Evolutionary conservation across 2,888 invertebrate species (phyloP).

Genomic region (Dichetophora obliterata): DNA sequence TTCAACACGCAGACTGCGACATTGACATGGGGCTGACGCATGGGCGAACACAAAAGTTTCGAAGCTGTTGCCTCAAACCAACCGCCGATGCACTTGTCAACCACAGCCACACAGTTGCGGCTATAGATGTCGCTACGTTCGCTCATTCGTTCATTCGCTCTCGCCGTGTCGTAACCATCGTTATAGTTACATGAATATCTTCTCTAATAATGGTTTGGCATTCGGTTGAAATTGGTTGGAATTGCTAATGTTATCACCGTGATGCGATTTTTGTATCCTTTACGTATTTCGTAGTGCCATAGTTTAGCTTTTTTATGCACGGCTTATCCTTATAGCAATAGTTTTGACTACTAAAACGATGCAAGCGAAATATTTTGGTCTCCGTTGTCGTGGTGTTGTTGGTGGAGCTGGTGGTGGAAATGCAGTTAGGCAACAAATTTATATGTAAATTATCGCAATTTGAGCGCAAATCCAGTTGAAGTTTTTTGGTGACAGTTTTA

Average conservation of each 20-base stretch:
- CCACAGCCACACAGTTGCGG: conserved; percentile 31
- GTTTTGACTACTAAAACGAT: conserved; percentile 7
- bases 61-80: background rate
- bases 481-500: conserved; percentile 5
- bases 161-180: conserved; percentile 14
- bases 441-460: conserved; percentile 28
- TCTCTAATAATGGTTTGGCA: conserved; percentile 48
- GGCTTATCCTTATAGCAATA: conserved; percentile 2
- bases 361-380: conserved; percentile 15
- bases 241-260: conserved; percentile 37
- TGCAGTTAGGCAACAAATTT: conserved; percentile 14
- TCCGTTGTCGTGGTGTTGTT: background rate
- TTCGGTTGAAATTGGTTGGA: conserved; percentile 48
- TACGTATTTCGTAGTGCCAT: background rate
- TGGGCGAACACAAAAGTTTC: background rate
- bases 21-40: background rate
- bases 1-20: conserved; percentile 19
- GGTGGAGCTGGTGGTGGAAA: background rate
- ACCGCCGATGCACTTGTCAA: conserved; percentile 18
- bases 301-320: conserved; percentile 27
- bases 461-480: conserved; percentile 1
- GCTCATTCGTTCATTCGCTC: background rate
- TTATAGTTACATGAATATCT: conserved; percentile 37
- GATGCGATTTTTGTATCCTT: conserved; percentile 27
- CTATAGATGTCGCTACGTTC: conserved; percentile 11